Base-by-base conservation (phyloP, 1,140 invertebrate species). In the Euwallacea fornicatus region DNA sequence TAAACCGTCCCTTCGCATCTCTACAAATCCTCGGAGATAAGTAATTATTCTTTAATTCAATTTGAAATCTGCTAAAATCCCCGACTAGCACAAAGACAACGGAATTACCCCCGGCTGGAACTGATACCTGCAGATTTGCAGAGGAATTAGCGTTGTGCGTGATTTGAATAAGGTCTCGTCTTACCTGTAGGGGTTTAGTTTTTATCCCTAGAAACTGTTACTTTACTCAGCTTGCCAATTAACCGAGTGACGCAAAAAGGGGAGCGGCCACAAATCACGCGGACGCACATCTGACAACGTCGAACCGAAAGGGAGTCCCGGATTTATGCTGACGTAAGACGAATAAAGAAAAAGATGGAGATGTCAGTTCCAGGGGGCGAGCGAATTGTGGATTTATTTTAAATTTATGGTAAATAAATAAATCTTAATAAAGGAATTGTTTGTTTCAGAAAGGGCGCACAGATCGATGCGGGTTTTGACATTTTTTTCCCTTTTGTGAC, bases 321-420 rank as follows among this genome's bases (percentile, higher is more conserved):
- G 42, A 70, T 70, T 70, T 70, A 64, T 70, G 69, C 69, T 71
- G 69, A 71, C 69, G 69, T 42, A 71, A 71, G 69, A 71, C 63
- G 62, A 71, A 71, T 66, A 66, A 42, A 63, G 62, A 71, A 71
- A 71, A 71, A 66, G 69, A 66, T 60, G 63, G 69, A 43, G 44
- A 65, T 66, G 69, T 71, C 69, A 66, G 69, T 71, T 60, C 47
- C 69, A 71, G 69, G 21, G 21, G 21, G 13, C 56, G 56, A 66
- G 47, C 61, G 61, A 55, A 42, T 41, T 9, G 69, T 42, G 65
- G 69, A 71, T 71, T 71, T 71, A 71, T 71, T 71, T 71, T 58
- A 71, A 71, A 71, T 71, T 71, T 71, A 71, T 71, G 69, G 69
- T 71, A 71, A 71, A 71, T 71, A 71, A 71, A 71, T 71, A 71